phyloP scores from a whole-genome alignment of 2,888 invertebrate species.

The Theretra japonica region DNA sequence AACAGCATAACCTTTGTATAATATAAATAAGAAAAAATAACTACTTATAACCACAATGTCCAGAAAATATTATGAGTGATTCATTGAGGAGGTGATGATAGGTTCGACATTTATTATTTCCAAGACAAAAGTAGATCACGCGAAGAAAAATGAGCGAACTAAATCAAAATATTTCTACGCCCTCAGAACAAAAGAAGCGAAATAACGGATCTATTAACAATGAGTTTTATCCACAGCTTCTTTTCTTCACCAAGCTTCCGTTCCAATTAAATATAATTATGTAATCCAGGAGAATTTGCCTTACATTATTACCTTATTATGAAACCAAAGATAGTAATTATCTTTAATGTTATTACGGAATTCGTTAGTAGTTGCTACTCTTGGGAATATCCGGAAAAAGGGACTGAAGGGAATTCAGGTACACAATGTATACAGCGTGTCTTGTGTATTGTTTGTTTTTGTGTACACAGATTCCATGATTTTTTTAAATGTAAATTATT shows the following conservation, averaged over 20 bases:
- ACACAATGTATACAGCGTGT: too few species aligned
- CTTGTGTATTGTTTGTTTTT: too few species aligned
- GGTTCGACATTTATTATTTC: slow-evolving; percentile 5
- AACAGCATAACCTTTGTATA: too few species aligned
- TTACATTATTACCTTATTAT: not conserved
- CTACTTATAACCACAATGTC: too few species aligned
- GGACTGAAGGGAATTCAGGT: too few species aligned
- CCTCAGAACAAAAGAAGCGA: not conserved
- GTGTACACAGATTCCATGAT: too few species aligned
- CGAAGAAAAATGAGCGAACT: not conserved
- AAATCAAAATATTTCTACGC: not conserved
- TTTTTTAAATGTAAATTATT: too few species aligned
- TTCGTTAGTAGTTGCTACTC: not conserved
- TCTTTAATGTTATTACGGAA: slow-evolving; percentile 26
- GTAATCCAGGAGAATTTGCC: not conserved
- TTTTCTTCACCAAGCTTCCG: not conserved
- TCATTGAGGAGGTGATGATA: not conserved
- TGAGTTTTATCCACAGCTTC: not conserved
- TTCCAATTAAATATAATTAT: not conserved
- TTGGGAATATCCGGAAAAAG: too few species aligned
- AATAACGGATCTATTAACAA: not conserved
- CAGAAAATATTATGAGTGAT: not conserved
- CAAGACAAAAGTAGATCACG: not conserved
- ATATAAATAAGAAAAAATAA: too few species aligned
- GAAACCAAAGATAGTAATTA: slow-evolving; percentile 21